Base-by-base conservation (phyloP, 2,113 vertebrate species). In the mouse (Mus musculus) region DNA sequence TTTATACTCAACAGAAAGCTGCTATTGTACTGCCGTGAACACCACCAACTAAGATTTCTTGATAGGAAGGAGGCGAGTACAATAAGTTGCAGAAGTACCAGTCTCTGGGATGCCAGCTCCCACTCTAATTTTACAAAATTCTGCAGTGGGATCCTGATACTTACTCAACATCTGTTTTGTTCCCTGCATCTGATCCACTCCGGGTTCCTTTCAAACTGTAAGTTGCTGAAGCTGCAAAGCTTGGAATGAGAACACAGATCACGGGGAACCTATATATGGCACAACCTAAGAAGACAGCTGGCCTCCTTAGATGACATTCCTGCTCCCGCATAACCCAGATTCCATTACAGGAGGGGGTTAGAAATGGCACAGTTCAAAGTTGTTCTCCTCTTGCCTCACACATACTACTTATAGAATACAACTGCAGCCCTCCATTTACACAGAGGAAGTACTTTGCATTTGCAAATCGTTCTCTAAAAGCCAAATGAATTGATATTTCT, bases 401-500 rank as follows among this genome's bases (percentile, higher is more conserved):
- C 90, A 28, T 33, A 85, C 10, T 20, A 82, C 30, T 86, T 96
- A 84, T 7, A 76, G 78, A 65, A 96, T 96, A 42, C 82, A 80
- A 52, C 12, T 49, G 26, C 73, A 97, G 59, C 16, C 59, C 56
- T 96, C 80, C 49, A 54, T 95, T 96, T 94, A 93, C 86, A 95
- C 52, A 96, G 82, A 61, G 97, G 97, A 97, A 97, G 17, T 87
- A 65, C 24, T 97, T 94, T 78, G 69, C 36, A 96, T 97, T 96
- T 92, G 89, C 95, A 97, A 97, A 97, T 95, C 89, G 89, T 72
- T 54, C n/a, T 94, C 97, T 20, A 71, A 90, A 93, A 97, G 95
- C 42, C 73, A 90, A 82, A 86, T 69, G 87, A 93, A 65, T 52
- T 96, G 86, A 71, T 87, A 92, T 93, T 86, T 95, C 67, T 95